Conservation (phyloP, 2,888 invertebrate genomes). For the Rotaria macrura region DNA sequence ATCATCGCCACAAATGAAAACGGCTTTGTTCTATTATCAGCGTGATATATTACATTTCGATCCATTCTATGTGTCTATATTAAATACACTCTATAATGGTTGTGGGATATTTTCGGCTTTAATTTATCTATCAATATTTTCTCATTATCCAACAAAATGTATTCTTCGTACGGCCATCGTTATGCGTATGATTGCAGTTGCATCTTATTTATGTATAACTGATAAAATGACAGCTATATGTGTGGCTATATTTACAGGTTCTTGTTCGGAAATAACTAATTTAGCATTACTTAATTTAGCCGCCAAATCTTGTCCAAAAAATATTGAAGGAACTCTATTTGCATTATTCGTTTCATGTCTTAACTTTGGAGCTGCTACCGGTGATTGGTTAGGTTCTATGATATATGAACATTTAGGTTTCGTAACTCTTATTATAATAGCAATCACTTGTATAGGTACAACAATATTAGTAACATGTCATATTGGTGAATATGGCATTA, state of each 20-base stretch:
- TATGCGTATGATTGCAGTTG: background rate
- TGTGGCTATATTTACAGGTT: slow-evolving; percentile 6
- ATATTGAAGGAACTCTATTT: background rate
- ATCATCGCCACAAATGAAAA: background rate
- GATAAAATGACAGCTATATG: background rate
- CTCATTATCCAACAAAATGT: background rate
- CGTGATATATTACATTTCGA: background rate
- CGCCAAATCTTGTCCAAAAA: background rate
- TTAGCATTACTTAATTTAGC: background rate
- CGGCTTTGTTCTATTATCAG: slow-evolving; percentile 1
- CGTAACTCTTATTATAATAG: background rate
- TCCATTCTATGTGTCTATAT: background rate
- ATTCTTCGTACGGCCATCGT: background rate
- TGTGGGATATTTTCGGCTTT: background rate
- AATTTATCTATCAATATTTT: background rate
- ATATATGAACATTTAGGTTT: background rate
- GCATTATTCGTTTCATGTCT: background rate
- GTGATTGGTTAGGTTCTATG: background rate
- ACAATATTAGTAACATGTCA: background rate
- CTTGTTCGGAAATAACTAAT: background rate
- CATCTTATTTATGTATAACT: background rate
- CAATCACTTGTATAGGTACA: background rate
- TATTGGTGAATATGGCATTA: background rate
- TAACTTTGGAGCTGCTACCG: background rate
- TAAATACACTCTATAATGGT: slow-evolving; percentile 14